phyloP scores from a whole-genome alignment of 2,797 vertebrate genomes.

The Margarornis squamiger region DNA sequence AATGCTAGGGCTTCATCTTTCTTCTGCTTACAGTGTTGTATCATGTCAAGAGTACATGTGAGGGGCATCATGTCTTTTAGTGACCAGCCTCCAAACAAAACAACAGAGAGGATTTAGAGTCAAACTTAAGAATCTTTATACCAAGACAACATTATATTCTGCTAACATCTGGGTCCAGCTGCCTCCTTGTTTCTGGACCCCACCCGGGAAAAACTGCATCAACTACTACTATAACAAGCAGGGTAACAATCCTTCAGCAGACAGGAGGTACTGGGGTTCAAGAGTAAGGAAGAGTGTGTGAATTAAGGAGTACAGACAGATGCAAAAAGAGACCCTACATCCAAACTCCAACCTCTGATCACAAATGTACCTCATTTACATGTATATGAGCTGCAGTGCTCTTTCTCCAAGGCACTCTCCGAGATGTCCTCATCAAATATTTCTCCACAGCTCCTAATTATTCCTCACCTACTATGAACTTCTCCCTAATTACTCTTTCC shows the following conservation, averaged over 20 bases:
- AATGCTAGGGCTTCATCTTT: neutral
- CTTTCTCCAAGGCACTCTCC: neutral
- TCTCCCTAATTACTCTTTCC: slow-evolving; percentile 50
- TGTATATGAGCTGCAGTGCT: neutral
- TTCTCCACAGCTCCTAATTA: slow-evolving; percentile 52
- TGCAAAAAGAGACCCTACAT: neutral
- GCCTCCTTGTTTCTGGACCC: neutral
- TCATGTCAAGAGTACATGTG: neutral
- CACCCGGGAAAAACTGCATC: neutral
- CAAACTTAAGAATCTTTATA: neutral
- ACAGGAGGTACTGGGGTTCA: neutral
- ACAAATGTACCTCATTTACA: neutral
- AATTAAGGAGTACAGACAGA: neutral
- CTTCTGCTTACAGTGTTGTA: neutral
- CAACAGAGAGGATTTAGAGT: neutral
- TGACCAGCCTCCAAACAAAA: neutral
- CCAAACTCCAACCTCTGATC: neutral
- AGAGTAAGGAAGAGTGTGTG: neutral
- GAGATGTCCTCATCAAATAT: neutral
- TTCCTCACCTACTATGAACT: slow-evolving; percentile 38
- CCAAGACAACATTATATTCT: neutral
- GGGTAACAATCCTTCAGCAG: neutral
- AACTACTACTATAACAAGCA: neutral
- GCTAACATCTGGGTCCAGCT: neutral
- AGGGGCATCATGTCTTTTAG: neutral